Base-by-base conservation (phyloP, 2,797 vertebrate genomes). In the Enteromius thamalakanensis region DNA sequence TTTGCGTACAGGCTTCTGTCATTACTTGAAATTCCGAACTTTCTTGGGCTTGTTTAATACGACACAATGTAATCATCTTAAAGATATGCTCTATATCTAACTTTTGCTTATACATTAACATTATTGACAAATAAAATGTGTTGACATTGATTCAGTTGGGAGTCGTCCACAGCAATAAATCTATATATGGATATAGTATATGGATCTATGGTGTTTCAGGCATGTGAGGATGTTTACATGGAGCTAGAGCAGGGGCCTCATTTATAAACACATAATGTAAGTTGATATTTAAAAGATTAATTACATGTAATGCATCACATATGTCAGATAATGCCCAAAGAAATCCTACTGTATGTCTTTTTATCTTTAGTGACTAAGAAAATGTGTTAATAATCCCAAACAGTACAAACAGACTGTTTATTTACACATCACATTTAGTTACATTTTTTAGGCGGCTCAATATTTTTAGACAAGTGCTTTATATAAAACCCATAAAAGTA, bases 351-450 rank as follows among this genome's bases (percentile, higher is more conserved):
- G 45, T 47, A 23, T 60, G 23, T 26, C n/a, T 60, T 53, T 60
- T 12, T 2, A 58, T 58, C n/a, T 58, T 58, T 23, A 64, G 26
- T 3, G 26, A 17, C 6, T 32, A 17, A 34, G 62, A 65, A 65
- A 65, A 65, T 7, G 2, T 34, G 29, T 65, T 65, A 34, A 64
- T 32, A 62, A 64, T 17, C 62, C 12, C 53, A 64, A 72, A 72
- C 68, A 74, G 34, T 82, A 29, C 12, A 72, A 75, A 77, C 42
- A 47, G 58, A 55, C 45, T 53, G 80, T 68, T 82, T 76, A 76
- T 76, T 76, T 76, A 69, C 72, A 69, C 62, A 60, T 69, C 72
- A 82, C 70, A 74, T 47, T 72, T 10, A 58, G 17, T 65, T 62
- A 64, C 23, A 82, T 76, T 53, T 76, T 78, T 32, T 0, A 34